phyloP scores from a whole-genome alignment of 2,888 invertebrate genomes.

The Apodemia zela region DNA sequence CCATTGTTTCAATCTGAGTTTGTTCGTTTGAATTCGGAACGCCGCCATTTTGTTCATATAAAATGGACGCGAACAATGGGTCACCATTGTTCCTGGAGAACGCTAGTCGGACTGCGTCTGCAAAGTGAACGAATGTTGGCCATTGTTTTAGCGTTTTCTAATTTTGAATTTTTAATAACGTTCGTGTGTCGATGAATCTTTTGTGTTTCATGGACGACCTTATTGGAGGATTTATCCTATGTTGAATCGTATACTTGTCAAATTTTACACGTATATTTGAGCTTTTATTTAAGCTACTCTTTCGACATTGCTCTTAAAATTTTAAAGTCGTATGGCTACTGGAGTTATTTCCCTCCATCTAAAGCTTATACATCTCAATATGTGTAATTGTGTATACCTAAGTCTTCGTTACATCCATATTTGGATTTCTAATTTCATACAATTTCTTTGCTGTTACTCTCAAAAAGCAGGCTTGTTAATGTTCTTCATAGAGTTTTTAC shows the following conservation, averaged over 20 bases:
- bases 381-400: too few relatives aligned
- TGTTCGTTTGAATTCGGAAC: conserved; percentile 50
- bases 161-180: conserved; percentile 53
- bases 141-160: conserved; percentile 70
- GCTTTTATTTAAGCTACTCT: too few relatives aligned
- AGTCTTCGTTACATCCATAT: too few relatives aligned
- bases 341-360: too few relatives aligned
- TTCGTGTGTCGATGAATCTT: conserved; percentile 36
- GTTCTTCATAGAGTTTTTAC: too few relatives aligned
- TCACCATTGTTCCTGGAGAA: conserved; percentile 61
- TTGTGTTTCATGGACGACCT: conserved; percentile 21
- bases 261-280: neutral
- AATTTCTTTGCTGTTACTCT: too few relatives aligned
- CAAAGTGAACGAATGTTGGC: conserved; percentile 56
- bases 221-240: conserved; percentile 3
- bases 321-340: too few relatives aligned
- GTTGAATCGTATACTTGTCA: neutral
- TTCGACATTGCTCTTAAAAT: too few relatives aligned
- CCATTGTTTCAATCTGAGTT: conserved; percentile 72
- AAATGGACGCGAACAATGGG: conserved; percentile 77
- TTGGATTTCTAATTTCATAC: too few relatives aligned
- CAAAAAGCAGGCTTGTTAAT: too few relatives aligned
- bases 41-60: conserved; percentile 78
- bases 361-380: too few relatives aligned
- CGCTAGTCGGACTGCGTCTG: conserved; percentile 56